Conservation (phyloP, 2,113 vertebrate genomes). For the Aptenodytes patagonicus region DNA sequence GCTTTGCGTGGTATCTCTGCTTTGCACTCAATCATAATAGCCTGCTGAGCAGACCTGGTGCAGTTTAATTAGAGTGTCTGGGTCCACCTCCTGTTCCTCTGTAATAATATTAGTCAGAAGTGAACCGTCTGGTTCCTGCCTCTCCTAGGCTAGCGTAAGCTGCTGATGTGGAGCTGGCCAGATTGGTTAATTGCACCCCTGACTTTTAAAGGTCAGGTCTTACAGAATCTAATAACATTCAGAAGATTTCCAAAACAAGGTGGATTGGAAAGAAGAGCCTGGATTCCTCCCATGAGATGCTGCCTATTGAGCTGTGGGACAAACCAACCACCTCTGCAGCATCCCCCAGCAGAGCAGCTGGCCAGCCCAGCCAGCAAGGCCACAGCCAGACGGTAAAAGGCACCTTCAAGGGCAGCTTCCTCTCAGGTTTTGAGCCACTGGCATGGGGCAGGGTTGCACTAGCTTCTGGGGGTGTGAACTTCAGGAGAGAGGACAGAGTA, state of each 20-base stretch:
- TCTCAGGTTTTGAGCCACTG: background rate
- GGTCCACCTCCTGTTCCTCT: conserved; percentile 4
- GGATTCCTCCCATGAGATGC: background rate
- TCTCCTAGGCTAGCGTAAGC: background rate
- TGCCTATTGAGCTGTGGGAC: background rate
- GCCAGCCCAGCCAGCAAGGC: background rate
- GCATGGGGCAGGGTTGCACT: no score
- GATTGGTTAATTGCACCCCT: background rate
- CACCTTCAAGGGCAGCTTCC: background rate
- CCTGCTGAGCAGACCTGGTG: conserved; percentile 17
- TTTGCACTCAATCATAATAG: background rate
- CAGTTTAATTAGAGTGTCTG: conserved; percentile 16
- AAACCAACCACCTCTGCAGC: background rate
- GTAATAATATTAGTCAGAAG: conserved; percentile 38
- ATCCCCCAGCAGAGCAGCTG: background rate
- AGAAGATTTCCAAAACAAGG: background rate
- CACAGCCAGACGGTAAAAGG: background rate
- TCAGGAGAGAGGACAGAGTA: background rate
- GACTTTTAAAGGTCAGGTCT: conserved; percentile 59
- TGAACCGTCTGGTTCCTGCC: conserved; percentile 40
- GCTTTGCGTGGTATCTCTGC: background rate
- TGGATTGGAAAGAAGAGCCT: background rate
- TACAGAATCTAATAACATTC: background rate
- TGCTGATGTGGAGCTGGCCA: background rate
- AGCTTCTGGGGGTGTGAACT: background rate